phyloP scores from a whole-genome alignment of 2,113 vertebrate species.

The Neopipo cinnamomea region DNA sequence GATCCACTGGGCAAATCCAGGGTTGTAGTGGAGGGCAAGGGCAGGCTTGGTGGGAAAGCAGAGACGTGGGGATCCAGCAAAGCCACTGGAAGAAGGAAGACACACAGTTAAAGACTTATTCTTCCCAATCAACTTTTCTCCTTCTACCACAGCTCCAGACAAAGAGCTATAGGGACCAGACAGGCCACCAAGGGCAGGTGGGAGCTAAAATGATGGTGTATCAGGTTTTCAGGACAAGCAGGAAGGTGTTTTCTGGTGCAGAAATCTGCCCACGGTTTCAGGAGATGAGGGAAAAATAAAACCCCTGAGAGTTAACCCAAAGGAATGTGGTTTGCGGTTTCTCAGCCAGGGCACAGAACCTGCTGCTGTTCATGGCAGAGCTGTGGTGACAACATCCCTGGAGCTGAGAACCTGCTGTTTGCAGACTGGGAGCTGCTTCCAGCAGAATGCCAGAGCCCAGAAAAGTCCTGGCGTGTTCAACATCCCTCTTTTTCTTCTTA shows the following conservation, averaged over 20 bases:
- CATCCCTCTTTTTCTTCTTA: not conserved
- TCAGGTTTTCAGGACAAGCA: not conserved
- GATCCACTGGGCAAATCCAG: not conserved
- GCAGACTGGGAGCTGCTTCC: not conserved
- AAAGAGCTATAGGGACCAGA: accelerated
- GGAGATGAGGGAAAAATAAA: not conserved
- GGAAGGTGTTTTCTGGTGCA: not conserved
- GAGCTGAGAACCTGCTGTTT: not conserved
- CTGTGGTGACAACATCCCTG: accelerated
- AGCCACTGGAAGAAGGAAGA: not conserved
- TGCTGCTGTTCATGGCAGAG: not conserved
- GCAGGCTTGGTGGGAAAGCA: not conserved
- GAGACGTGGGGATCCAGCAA: not conserved
- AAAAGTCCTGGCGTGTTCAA: not conserved
- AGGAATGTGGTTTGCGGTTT: not conserved
- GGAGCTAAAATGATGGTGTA: not conserved
- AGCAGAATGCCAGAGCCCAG: not conserved
- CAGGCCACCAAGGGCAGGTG: not conserved
- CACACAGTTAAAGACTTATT: not conserved
- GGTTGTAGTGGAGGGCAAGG: not conserved
- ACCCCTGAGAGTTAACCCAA: not conserved
- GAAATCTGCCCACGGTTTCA: not conserved
- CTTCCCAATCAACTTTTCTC: not conserved
- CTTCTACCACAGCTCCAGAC: not conserved
- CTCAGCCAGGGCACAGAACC: not conserved